Evolutionary conservation across 2,888 invertebrate genomes (phyloP).

Genomic region (Hyppa rectilinea): DNA sequence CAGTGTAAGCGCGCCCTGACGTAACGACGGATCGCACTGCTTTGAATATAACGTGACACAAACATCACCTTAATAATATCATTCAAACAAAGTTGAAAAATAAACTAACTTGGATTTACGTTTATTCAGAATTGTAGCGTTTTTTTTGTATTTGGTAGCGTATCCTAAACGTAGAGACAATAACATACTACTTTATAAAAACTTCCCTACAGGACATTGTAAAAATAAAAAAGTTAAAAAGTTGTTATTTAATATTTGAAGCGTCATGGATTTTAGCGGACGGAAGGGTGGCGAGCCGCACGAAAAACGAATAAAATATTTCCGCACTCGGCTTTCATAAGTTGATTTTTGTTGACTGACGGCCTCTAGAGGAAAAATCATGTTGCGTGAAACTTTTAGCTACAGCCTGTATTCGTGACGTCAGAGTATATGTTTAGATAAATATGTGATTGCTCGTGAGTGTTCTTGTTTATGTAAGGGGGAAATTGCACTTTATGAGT

Average conservation of each 20-base stretch:
- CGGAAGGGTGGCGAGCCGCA: constrained; percentile 32
- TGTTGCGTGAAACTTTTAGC: constrained; percentile 28
- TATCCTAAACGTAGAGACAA: not conserved
- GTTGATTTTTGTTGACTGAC: constrained; percentile 61
- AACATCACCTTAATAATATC: no score
- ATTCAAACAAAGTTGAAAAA: no score
- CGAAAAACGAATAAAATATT: constrained; percentile 53
- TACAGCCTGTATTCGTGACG: constrained; percentile 23
- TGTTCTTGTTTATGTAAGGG: constrained; percentile 32
- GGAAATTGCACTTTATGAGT: constrained; percentile 26
- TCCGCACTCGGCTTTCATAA: constrained; percentile 40
- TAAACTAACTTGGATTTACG: no score
- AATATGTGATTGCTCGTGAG: constrained; percentile 26
- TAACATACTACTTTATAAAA: not conserved
- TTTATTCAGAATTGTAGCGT: no score
- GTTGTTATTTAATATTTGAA: constrained; percentile 42
- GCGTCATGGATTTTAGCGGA: constrained; percentile 17
- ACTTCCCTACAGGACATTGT: not conserved
- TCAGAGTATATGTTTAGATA: constrained; percentile 15
- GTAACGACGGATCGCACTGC: no score
- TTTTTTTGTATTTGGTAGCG: no score
- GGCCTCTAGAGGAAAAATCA: constrained; percentile 38
- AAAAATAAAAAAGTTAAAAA: constrained; percentile 19
- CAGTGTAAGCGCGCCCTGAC: no score
- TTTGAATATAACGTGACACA: no score